Base-by-base conservation (phyloP, 2,888 invertebrate species). In the Hydraecia micacea region DNA sequence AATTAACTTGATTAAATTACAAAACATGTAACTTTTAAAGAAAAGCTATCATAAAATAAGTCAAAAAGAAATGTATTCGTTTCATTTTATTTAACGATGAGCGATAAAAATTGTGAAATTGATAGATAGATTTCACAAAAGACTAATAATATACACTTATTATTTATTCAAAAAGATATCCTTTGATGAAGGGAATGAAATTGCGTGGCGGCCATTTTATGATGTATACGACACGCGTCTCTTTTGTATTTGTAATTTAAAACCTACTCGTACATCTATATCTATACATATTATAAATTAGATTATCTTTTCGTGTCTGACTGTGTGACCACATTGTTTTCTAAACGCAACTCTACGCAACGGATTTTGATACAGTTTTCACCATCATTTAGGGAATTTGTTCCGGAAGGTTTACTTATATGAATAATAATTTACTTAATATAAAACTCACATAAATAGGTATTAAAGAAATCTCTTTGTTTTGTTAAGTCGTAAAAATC, bases 91-190 rank as follows among this genome's bases (percentile, higher is more conserved):
- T 67, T 84, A 32, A 83, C 58, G 49, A 21, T 42, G n/a, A 60
- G 18, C 55, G 28, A 62, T 81, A 62, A 66, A 84, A 81, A 70
- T 28, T 18, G 60, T 49, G 66, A 70, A 86, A 81, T 74, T 70
- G 49, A 85, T 81, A 73, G 63, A 49, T 8, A 21, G 55, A n/a
- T 65, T 80, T 58, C 55, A 74, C 60, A 74, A 85, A 81, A 81
- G 52, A 70, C 39, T 55, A 81, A 70, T 74, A 60, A 70, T 74
- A 60, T 73, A 46, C 46, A 62, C 15, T 62, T 81, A 32, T 81
- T 70, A 74, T 85, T 74, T 75, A 74, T 86, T 67, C 82, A 74
- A 13, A 69, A 49, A 32, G 39, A 25, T 52, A 66, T 42, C 62
- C n/a, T 28, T 25, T 80, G 36, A 85, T 68, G 67, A 69, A 66